Base-by-base conservation (phyloP, 2,797 vertebrate genomes). In the Antennarius maculatus region DNA sequence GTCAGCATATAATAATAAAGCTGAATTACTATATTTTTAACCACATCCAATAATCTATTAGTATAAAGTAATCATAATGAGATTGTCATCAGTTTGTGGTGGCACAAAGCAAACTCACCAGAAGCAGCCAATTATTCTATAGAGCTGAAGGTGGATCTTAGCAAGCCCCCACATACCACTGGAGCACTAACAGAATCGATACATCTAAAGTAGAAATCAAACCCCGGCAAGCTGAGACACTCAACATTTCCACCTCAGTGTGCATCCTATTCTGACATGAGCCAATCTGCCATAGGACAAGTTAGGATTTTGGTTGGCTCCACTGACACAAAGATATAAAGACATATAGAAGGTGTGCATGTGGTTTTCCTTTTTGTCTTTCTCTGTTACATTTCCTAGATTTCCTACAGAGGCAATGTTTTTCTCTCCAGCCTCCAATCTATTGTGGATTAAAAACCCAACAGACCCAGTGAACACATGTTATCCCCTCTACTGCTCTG, bases 121-220 rank as follows among this genome's bases (percentile, higher is more conserved):
- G 80, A 80, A 81, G 63, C 74, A 61, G 76, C 79, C 61, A 66
- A 88, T 87, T 89, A 83, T 82, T 85, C 85, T 74, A 80, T 75
- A 79, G 80, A 82, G 81, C 81, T 59, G 70, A 85, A 82, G 76
- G 85, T 80, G 82, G 83, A 88, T 85, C 76, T 65, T 8, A 50
- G 71, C 46, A 46, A 78, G 77, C 16, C 67, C 66, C 52, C 18
- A 45, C 37, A 5, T 60, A 70, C 60, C 85, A 83, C 82, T 85
- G 91, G 89, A 89, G 69, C 63, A 5, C 62, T 77, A 77, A 86
- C 88, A 88, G 78, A 89, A 93, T 92, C 92, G 78, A 93, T 92
- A 91, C 69, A 80, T 85, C 86, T 82, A 79, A 88, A 89, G 87
- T 71, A 90, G 81, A 91, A 90, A 89, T 90, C 88, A 91, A 88